A percentile compares a stretch with the other conserved stretches of the same genome.
phyloP scores from a whole-genome alignment of 2,888 invertebrate species.

The Hydraecia micacea region DNA sequence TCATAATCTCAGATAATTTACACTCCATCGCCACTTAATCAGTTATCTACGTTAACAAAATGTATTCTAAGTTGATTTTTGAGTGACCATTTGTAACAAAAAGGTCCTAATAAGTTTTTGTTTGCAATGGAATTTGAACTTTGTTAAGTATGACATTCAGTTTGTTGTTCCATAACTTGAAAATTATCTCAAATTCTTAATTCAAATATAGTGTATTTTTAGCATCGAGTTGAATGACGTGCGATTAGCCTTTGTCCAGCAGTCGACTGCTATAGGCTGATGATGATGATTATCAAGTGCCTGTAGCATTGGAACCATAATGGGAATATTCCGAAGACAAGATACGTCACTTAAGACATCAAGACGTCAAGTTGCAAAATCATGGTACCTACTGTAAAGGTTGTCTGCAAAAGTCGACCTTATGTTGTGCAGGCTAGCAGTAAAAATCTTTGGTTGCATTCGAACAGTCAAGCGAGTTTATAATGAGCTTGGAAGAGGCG shows the following conservation, averaged over 20 bases:
- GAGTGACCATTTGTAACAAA: neutral
- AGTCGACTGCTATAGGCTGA: neutral
- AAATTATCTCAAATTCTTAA: no score
- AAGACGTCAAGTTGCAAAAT: neutral
- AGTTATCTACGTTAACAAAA: neutral
- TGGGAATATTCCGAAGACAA: neutral
- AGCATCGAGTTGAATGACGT: neutral
- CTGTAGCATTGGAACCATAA: neutral
- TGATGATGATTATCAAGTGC: no score
- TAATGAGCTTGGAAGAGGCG: neutral
- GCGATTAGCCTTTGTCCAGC: neutral
- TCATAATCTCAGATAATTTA: neutral
- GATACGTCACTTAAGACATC: neutral
- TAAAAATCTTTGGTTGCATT: neutral
- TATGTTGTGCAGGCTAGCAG: neutral
- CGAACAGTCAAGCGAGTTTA: neutral
- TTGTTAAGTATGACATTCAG: neutral
- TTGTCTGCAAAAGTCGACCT: neutral
- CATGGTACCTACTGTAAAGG: neutral
- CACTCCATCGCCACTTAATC: neutral
- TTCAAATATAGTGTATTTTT: slow-evolving; percentile 1
- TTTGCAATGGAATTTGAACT: neutral
- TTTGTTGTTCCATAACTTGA: no score
- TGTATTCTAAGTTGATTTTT: neutral
- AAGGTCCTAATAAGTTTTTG: neutral